These are phyloP conservation scores for Neodontobutis hainanensis DNA, from an alignment of 2,113 vertebrate genomes.

Conservation along the genomic window DNA sequence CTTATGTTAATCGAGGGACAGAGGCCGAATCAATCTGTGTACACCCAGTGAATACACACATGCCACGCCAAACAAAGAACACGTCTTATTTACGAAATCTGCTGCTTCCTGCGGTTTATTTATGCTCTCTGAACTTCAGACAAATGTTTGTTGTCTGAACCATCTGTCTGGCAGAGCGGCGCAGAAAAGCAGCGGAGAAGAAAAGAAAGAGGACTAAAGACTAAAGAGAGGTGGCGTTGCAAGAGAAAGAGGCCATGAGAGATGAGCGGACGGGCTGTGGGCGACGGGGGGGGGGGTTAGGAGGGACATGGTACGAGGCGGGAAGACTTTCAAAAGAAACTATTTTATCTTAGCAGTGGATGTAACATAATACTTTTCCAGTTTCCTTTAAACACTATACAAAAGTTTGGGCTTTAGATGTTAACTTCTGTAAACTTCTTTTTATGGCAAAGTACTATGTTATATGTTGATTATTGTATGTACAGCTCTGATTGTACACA, in stretches of 20 bases:
- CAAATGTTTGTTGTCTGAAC: slow-evolving; percentile 92
- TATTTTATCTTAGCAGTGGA: too few relatives aligned
- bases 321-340: too few relatives aligned
- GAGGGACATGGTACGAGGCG: slow-evolving; percentile 77
- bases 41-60: slow-evolving; percentile 22
- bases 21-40: background rate
- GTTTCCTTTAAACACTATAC: too few relatives aligned
- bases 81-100: slow-evolving; percentile 26
- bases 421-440: too few relatives aligned
- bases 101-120: slow-evolving; percentile 47
- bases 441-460: too few relatives aligned
- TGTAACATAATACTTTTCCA: too few relatives aligned
- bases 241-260: slow-evolving; percentile 27
- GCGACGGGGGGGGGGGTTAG: background rate
- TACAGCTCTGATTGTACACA: too few relatives aligned
- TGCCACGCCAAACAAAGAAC: slow-evolving; percentile 9
- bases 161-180: slow-evolving; percentile 92
- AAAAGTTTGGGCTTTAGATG: too few relatives aligned
- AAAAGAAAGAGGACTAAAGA: slow-evolving; percentile 25
- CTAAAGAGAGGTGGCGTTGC: slow-evolving; percentile 23
- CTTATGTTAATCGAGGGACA: background rate
- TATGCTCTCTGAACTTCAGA: slow-evolving; percentile 82
- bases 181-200: slow-evolving; percentile 46
- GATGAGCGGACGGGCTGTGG: background rate
- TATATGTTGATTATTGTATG: too few relatives aligned